Evolutionary conservation across 2,888 invertebrate species (phyloP).

Genomic region (Aplocera efformata): DNA sequence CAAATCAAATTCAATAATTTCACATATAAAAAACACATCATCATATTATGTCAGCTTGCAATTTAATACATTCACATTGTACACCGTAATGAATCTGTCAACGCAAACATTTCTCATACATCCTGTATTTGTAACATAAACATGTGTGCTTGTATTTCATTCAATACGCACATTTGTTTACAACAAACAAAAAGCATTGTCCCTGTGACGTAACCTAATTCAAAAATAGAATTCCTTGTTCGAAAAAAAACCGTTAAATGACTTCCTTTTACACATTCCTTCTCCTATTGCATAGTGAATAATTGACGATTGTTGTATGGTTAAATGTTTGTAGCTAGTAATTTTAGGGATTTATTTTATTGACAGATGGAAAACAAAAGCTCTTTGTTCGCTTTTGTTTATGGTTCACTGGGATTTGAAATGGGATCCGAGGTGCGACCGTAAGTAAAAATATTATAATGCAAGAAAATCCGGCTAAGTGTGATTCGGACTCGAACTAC

Average conservation of each 20-base stretch:
- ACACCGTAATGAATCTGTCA: constrained; percentile 20
- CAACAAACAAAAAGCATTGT: constrained; percentile 56
- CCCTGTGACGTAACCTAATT: constrained; percentile 61
- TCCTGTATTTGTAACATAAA: constrained; percentile 34
- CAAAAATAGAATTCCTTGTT: constrained; percentile 73
- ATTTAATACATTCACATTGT: constrained; percentile 2
- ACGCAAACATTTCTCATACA: constrained; percentile 14
- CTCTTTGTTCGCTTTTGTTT: constrained; percentile 20
- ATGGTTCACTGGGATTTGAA: background rate
- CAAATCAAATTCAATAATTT: too few relatives aligned
- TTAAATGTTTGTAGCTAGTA: constrained; percentile 21
- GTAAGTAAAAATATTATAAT: too few relatives aligned
- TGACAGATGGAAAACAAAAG: constrained; percentile 23
- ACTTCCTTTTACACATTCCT: constrained; percentile 32
- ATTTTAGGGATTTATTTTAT: constrained; percentile 25
- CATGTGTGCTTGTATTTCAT: constrained; percentile 47
- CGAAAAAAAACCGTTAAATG: constrained; percentile 44
- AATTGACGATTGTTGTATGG: constrained; percentile 18
- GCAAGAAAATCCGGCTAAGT: too few relatives aligned
- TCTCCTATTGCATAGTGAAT: constrained; percentile 20
- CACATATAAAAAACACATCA: background rate
- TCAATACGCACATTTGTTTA: constrained; percentile 54
- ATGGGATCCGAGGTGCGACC: background rate
- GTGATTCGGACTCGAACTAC: too few relatives aligned
- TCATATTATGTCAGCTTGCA: too few relatives aligned